phyloP scores from a whole-genome alignment of 2,113 vertebrate species.

The Stictonetta naevosa region DNA sequence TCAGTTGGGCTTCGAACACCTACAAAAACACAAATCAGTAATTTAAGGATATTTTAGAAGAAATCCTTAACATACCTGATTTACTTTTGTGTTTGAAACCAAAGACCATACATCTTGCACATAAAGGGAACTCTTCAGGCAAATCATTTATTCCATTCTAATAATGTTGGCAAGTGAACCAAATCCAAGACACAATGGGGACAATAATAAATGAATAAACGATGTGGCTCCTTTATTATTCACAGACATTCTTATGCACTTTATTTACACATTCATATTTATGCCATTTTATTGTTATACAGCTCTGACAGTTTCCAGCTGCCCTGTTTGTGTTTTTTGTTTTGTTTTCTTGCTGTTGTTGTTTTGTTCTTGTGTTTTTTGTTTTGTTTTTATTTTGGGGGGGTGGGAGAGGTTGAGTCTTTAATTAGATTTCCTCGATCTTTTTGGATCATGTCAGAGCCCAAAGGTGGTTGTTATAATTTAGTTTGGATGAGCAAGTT shows the following conservation, averaged over 20 bases:
- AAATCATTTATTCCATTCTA: background rate
- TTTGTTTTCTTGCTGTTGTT: no score
- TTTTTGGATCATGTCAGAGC: background rate
- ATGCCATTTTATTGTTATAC: background rate
- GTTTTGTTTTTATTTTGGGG: no score
- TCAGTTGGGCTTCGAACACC: constrained; percentile 88
- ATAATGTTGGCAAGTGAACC: background rate
- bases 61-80: background rate
- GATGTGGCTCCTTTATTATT: background rate
- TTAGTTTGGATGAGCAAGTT: background rate
- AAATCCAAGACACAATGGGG: background rate
- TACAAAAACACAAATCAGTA: background rate
- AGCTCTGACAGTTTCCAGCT: background rate
- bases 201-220: background rate
- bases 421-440: background rate
- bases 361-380: no score
- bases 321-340: background rate
- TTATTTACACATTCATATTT: background rate
- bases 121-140: background rate
- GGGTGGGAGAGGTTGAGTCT: background rate
- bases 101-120: fast-evolving
- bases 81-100: background rate
- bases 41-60: background rate
- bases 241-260: background rate
- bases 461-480: background rate